phyloP scores from a whole-genome alignment of 2,888 invertebrate genomes.

The Gandaritis pyraliata region DNA sequence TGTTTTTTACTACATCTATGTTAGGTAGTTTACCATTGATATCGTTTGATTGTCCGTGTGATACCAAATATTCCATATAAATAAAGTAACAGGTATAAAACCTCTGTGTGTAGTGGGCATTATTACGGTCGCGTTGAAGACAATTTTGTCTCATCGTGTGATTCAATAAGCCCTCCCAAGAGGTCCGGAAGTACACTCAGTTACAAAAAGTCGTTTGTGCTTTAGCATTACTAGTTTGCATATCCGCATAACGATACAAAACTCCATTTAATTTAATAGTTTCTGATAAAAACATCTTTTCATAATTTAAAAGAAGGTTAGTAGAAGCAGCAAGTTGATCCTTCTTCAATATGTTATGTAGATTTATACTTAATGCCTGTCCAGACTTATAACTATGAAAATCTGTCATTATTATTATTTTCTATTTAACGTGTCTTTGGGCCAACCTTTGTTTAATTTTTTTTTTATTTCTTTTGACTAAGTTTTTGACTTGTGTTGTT shows the following conservation, averaged over 20 bases:
- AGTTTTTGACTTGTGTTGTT: conserved; percentile 11
- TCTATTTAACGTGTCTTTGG: too few relatives aligned
- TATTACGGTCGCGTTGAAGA: conserved; percentile 64
- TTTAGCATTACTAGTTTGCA: too few relatives aligned
- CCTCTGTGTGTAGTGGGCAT: conserved; percentile 60
- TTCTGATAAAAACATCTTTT: neutral
- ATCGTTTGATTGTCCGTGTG: neutral
- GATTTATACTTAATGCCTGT: too few relatives aligned
- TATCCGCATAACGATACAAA: too few relatives aligned
- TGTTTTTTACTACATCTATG: too few relatives aligned
- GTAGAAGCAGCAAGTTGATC: too few relatives aligned
- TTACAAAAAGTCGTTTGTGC: conserved; percentile 13
- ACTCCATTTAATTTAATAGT: too few relatives aligned
- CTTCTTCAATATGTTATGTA: too few relatives aligned
- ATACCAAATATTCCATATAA: conserved; percentile 45
- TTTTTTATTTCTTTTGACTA: neutral
- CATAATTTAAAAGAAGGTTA: neutral
- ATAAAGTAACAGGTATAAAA: conserved; percentile 50
- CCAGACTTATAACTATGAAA: too few relatives aligned
- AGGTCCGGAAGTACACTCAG: conserved; percentile 44
- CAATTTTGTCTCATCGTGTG: conserved; percentile 67
- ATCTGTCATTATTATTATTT: too few relatives aligned
- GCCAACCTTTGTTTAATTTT: too few relatives aligned
- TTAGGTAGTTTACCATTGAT: conserved; percentile 2
- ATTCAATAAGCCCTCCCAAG: conserved; percentile 68